Base-by-base conservation (phyloP, 2,888 invertebrate species). In the Campoplex nolae region DNA sequence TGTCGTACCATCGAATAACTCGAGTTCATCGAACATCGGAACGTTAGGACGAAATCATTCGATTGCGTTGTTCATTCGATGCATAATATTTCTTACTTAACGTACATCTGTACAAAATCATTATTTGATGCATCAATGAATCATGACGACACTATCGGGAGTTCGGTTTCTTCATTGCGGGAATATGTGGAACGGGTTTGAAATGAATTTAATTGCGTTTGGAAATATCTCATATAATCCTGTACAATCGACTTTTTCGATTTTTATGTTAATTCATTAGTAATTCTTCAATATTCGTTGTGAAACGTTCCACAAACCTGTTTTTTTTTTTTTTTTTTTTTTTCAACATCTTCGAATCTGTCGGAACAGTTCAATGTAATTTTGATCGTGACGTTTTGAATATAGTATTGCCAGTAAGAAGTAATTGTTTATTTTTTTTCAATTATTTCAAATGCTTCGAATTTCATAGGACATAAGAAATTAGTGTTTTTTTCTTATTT, bases 1-100 rank as follows among this genome's bases (percentile, higher is more conserved):
- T 13, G 51, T 23, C 68, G 16, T 62, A 32, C 62, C 62, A 62
- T 62, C 68, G 28, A 76, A 85, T 74, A 75, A 70, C 67, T 42
- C 48, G 32, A 65, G 42, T 68, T 82, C 48, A 73, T 51, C 56
- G 35, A 51, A 32, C 56, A 78, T 32, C 3, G 32, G 42, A 68
- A 54, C 42, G 51, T 38, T 58, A n/a, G 11, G 38, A 51, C 68
- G 9, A 58, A 32, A 54, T 74, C n/a, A 75, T 54, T n/a, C 67
- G 48, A 82, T 82, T 58, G 42, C 51, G 32, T n/a, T 58, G 18
- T 75, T 68, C 32, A 35, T 35, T 75, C 68, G 70, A 68, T 48
- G 68, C 35, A 38, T 9, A 38, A 73, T 38, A 48, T 71, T 18
- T 54, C 54, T 78, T 79, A 58, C 45, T 28, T 32, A 70, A 79